Base-by-base conservation (phyloP, 2,888 invertebrate species). In the Cerceris ruficornis region DNA sequence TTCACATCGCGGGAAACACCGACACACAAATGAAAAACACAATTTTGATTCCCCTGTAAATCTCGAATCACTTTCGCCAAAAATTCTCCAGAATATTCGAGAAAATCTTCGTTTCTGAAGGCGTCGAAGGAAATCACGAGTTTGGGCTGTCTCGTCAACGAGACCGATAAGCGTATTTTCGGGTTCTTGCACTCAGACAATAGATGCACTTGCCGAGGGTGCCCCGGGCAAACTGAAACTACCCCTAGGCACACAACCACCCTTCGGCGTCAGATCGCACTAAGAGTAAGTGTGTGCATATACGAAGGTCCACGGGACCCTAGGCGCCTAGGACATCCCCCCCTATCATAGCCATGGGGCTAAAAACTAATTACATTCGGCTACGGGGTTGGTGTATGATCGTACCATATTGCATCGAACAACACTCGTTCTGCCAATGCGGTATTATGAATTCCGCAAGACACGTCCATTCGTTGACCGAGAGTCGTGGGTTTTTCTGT, bases 361-460 rank as follows among this genome's bases (percentile, higher is more conserved):
- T 87, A 88, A 89, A 90, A 91, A 91, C 91, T 91, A 90, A 90
- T 90, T 91, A 90, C 90, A 91, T 91, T 91, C 89, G 87, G 86
- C 87, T 72, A 83, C 81, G 82, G 86, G 88, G 88, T 86, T 83
- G 83, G 85, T 82, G 85, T 83, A 84, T 81, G 79, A 81, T 80
- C 66, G 80, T 68, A 77, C 85, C 90, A 89, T 90, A 90, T 90
- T 90, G 90, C 87, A 86, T 77, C 83, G 81, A 80, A 79, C 88
- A 87, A 86, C 87, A 84, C 83, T 72, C 70, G 62, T 67, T 75
- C 79, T 76, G 71, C 81, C 84, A 75, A 81, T 89, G 87, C 68
- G 88, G 86, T 87, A 82, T 52, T 75, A 88, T 84, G 84, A 88
- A 89, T 88, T 88, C 86, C 83, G 5, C 62, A 43, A 66, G 74